Conservation (phyloP, 2,888 invertebrate species). For the Operophtera brumata region DNA sequence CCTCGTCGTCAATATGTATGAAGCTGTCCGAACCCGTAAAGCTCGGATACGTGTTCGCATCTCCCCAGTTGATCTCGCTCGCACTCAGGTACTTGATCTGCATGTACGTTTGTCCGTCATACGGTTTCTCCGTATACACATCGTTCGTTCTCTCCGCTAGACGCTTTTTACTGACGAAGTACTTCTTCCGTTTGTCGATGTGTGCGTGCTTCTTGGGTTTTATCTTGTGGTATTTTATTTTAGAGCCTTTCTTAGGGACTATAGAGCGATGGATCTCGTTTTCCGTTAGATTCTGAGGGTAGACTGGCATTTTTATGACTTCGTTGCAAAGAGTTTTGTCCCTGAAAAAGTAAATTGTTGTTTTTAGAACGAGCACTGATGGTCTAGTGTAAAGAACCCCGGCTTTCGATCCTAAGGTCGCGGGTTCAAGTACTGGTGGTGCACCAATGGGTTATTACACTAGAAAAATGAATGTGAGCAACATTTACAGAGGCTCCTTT, state of each 20-base stretch:
- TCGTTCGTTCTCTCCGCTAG: constrained; percentile 55
- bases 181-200: constrained; percentile 61
- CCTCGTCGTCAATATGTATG: constrained; percentile 92
- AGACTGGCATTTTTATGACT: constrained; percentile 47
- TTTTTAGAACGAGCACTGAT: too few species aligned
- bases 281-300: constrained; percentile 54
- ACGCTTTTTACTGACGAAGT: constrained; percentile 55
- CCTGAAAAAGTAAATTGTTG: constrained; percentile 40
- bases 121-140: constrained; percentile 55
- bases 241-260: constrained; percentile 69
- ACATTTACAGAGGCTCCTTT: too few species aligned
- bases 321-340: constrained; percentile 61
- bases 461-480: too few species aligned
- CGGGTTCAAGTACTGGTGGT: too few species aligned
- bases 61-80: constrained; percentile 70
- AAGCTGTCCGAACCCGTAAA: constrained; percentile 93
- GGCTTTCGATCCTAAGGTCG: too few species aligned
- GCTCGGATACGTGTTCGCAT: constrained; percentile 82
- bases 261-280: constrained; percentile 62
- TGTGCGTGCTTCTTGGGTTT: constrained; percentile 58
- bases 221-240: constrained; percentile 56
- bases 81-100: constrained; percentile 72
- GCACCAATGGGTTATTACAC: too few species aligned
- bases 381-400: too few species aligned
- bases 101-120: constrained; percentile 72